Evolutionary conservation across 2,888 invertebrate genomes (phyloP), one percentile per base, ranked within the genome.

Genomic region (Palloptera scutellata): DNA sequence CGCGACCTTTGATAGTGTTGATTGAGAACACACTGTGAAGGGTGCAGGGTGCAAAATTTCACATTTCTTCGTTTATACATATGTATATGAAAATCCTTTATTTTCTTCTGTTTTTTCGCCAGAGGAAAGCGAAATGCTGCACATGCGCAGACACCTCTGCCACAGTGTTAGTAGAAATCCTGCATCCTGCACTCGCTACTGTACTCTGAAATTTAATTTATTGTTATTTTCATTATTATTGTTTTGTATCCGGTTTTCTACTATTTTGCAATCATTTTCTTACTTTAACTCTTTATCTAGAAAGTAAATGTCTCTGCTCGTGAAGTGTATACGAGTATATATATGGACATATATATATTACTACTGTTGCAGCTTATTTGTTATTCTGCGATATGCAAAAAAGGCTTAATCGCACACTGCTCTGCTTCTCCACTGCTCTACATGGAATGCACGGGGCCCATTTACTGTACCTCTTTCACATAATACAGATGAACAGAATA

Each of bases 1-100:
- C 55, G 68, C 77, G 77, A 81, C 79, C 81, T 80, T 76, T 76
- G 77, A 72, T 71, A 75, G 73, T 40, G 43, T 48, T 60, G 62
- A 61, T 6, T 4, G 6, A 30, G 30, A 30, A 30, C 30, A 6
- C 30, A 6, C 6, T 30, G 30, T 30, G 6, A 30, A 30, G 30
- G 30, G 30, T 30, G 30, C 45, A n/a, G 61, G 15, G 40, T 51
- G 15, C 51, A 30, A 40, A 48, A 41, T 61, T 48, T 48, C 20
- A 30, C 30, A 6, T 54, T 54, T 54, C 54, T 54, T 20, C 13
- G 13, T 0, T 41, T n/a, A 13, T 42, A 12, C 12, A 12, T 43
- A 12, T 43, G 45, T 43, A 1, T 58, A 0, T 58, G 1, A n/a
- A 40, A 8, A 42, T 12, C 13, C 2, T 15, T 51, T 51, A 17